Evolutionary conservation across 2,113 vertebrate genomes (phyloP), one percentile per base, ranked within the genome.

Genomic region (Phylloscopus trochiloides): DNA sequence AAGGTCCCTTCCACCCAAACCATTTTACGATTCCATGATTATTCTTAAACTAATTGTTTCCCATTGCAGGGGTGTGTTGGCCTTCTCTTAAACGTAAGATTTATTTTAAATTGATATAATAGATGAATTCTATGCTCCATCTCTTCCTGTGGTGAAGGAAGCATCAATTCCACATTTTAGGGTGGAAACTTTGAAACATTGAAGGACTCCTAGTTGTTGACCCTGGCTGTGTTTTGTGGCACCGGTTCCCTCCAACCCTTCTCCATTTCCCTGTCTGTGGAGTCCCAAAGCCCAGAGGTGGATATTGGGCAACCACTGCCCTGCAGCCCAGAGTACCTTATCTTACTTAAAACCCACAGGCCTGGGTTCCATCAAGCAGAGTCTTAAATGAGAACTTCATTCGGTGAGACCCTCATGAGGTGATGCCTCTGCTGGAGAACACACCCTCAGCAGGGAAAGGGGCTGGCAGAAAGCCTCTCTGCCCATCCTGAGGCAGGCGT

Each of bases 231-330:
- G 51, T 43, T 82, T 62, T 62, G 18, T 58, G 71, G 18, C 17
- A 15, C n/a, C 13, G 1, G 0, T 58, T 71, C 62, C 52, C 48
- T 91, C 18, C 47, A 66, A 21, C 36, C 31, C 4, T 62, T 71
- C 47, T 74, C 21, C 31, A 8, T 50, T 62, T 51, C 76, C 25
- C 0, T 28, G 34, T 48, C 25, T 2, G 45, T 51, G 88, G 67
- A 45, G 10, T 40, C 10, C 12, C 24, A 52, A 47, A 67, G 18
- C 21, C 2, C 0, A 0, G 57, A 48, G 31, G 3, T 63, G 72
- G 25, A 55, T 19, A 4, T 15, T 36, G 75, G 24, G 9, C 55
- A 75, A 12, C 51, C 32, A 9, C 32, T 61, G n/a, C n/a, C 45
- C 25, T 55, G 36, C 48, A 81, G 25, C 83, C 47, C 32, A 0